These are phyloP conservation scores for Alligator mississippiensis DNA, from an alignment of 2,113 vertebrate genomes.

Conservation along the genomic window DNA sequence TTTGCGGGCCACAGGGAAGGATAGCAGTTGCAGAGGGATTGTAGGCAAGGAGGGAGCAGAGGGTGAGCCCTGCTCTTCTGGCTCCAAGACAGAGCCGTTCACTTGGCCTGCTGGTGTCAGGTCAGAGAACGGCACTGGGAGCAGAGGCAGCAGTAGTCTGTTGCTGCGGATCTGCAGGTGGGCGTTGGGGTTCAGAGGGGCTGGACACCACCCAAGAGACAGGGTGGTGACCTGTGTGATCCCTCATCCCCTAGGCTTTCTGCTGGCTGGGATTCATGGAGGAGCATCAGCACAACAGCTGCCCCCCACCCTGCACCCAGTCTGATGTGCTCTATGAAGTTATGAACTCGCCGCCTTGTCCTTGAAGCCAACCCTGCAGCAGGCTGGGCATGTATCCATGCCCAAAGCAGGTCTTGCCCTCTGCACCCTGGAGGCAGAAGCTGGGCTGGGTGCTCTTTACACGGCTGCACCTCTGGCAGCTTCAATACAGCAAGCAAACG, in stretches of 20 bases:
- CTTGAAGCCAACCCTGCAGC: neutral
- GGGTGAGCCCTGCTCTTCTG: neutral
- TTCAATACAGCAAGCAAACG: neutral
- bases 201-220: neutral
- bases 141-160: too few relatives aligned
- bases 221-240: too few relatives aligned
- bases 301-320: neutral
- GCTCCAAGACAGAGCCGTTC: neutral
- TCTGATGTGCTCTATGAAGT: neutral
- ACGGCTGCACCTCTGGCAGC: neutral
- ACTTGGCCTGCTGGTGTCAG: rapidly evolving
- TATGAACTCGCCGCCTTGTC: too few relatives aligned
- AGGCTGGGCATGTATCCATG: neutral
- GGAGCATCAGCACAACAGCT: too few relatives aligned
- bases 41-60: rapidly evolving
- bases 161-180: too few relatives aligned
- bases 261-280: neutral
- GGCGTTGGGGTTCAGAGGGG: too few relatives aligned
- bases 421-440: neutral
- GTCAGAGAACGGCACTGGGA: neutral
- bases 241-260: neutral
- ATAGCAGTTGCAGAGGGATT: neutral
- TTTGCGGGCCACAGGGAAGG: neutral
- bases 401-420: neutral
- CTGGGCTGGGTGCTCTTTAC: neutral